Conservation (phyloP, 2,113 vertebrate species). For the Chaetodon trifascialis region DNA sequence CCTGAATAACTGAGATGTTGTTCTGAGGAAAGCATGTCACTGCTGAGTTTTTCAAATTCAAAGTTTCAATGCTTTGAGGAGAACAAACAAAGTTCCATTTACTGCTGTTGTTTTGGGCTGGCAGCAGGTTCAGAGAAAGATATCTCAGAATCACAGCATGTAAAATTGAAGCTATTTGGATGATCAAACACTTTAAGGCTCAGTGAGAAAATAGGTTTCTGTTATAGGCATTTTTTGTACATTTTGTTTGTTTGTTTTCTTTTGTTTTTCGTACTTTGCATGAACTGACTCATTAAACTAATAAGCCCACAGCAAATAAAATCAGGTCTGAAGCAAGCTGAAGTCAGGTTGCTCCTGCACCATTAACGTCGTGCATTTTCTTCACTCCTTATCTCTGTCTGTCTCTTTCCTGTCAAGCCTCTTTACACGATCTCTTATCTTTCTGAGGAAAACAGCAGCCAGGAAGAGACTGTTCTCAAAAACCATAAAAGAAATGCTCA, state of each 20-base stretch:
- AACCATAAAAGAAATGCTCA: slow-evolving; percentile 3
- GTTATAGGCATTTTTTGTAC: too few relatives aligned
- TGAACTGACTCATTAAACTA: slow-evolving; percentile 31
- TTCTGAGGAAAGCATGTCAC: not conserved
- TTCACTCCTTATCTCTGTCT: slow-evolving; percentile 30
- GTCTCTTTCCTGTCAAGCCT: slow-evolving; percentile 40
- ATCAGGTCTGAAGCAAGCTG: not conserved
- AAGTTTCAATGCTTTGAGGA: not conserved
- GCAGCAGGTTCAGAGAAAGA: not conserved
- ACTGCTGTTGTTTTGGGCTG: not conserved
- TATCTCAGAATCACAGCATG: not conserved
- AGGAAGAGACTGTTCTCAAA: slow-evolving; percentile 15
- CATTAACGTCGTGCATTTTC: not conserved
- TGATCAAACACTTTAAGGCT: not conserved
- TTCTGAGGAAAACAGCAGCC: slow-evolving; percentile 39
- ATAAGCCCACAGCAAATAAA: slow-evolving; percentile 11
- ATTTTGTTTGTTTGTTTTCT: too few relatives aligned
- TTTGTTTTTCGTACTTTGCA: not conserved
- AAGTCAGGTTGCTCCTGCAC: not conserved
- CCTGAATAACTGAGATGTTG: not conserved
- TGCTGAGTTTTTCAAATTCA: not conserved
- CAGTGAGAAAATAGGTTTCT: not conserved
- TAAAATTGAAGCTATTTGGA: not conserved
- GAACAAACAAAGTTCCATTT: not conserved
- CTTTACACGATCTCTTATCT: slow-evolving; percentile 20